Base-by-base conservation (phyloP, 1,140 invertebrate genomes). In the Monochamus saltuarius region DNA sequence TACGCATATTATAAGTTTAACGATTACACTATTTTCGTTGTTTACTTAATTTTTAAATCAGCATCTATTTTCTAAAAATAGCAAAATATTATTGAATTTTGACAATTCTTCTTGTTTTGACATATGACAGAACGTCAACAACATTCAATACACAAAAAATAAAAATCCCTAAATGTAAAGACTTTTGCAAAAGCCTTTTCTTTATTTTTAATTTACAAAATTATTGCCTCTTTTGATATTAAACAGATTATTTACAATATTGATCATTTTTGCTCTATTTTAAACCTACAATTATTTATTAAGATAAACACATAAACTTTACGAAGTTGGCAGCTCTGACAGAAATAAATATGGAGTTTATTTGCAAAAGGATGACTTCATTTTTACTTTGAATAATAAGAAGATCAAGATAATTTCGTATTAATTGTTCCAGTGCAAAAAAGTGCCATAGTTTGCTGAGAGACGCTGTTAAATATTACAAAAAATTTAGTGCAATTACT, bases 301-400 rank as follows among this genome's bases (percentile, higher is more conserved):
- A 29, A 29, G 22, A 29, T 29, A 29, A 29, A 6, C n/a, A 6
- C 22, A 29, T 3, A 29, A 29, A 29, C 22, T 40, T n/a, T n/a
- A 17, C 7, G 19, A 22, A 22, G 61, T 57, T 62, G 53, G 61
- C 56, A 59, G 14, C 42, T 35, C 2, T 65, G 54, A 19, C 9
- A 50, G 22, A 36, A 46, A 62, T 62, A 62, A 67, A 62, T 65
- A 65, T 67, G 65, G 65, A 61, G 62, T 56, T 58, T 50, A 62
- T 61, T 61, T 59, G 51, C 56, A 53, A 67, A 56, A 57, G 47
- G 56, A 65, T 67, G 62, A 67, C 62, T 64, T 64, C 56, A 64
- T 58, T 61, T 64, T 62, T 54, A 57, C 47, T 54, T 55, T 34
- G 36, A 52, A 36, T 37, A 36, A 52, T 11, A 52, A 37, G 13